Evolutionary conservation across 2,888 invertebrate genomes (phyloP), one percentile per base, ranked within the genome.

Genomic region (Gnatocerus cornutus): DNA sequence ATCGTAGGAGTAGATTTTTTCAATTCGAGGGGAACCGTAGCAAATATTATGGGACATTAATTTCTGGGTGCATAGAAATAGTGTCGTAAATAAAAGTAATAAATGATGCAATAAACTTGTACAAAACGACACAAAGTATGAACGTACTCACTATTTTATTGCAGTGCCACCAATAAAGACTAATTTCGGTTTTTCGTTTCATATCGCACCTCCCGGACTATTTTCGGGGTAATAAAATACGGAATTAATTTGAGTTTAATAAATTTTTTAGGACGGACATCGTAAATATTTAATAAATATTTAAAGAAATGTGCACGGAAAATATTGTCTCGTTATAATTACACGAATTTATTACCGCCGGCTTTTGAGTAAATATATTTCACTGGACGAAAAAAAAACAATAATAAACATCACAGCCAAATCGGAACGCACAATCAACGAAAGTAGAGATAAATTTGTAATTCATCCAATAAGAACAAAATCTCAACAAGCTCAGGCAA

Each of bases 91-190:
- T 73, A 73, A 64, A 68, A 65, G 71, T 55, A 67, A 59, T 72
- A 73, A 73, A 66, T 72, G 70, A 70, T 69, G 61, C 56, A 71
- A 69, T 73, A 72, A 73, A 73, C 52, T 70, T 68, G 52, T 71
- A 71, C 69, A 53, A 30, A 68, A 62, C 52, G 68, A 68, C 37
- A 73, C 73, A 73, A 73, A 71, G 73, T 73, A 68, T 61, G 39
- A 62, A 50, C 62, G 71, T 71, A 66, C 58, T 52, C 48, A 59
- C 41, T 59, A 50, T 59, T 59, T 58, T 58, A 52, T 66, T 58
- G 41, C 30, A 13, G 12, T 39, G 30, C 21, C 10, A 37, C 56
- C 56, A 45, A 66, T 58, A 27, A 66, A 46, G 48, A 45, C 29
- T 13, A 9, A 39, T 55, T 55, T 55, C 52, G 33, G 29, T 52